These are phyloP conservation scores for Melolontha melolontha DNA, from an alignment of 2,888 invertebrate species.

Conservation along the genomic window DNA sequence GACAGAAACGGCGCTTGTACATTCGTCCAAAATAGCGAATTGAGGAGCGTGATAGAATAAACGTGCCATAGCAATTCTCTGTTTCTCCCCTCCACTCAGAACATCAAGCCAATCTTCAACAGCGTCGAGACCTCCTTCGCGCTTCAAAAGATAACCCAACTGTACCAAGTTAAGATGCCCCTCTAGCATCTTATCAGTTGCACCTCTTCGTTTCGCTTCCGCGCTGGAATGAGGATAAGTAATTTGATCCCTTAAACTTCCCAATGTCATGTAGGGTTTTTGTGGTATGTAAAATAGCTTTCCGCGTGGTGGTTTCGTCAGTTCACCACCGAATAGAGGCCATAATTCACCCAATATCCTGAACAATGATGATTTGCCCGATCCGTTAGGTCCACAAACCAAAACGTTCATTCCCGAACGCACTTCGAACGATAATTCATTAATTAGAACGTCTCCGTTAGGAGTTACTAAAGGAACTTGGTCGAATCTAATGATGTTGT, in stretches of 20 bases:
- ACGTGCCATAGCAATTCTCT: constrained; percentile 97
- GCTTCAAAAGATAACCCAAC: constrained; percentile 82
- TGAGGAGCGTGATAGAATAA: constrained; percentile 97
- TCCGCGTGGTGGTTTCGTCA: constrained; percentile 95
- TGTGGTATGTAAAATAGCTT: constrained; percentile 98
- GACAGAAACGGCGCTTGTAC: constrained; percentile 98
- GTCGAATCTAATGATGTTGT: constrained; percentile 92
- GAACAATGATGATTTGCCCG: constrained; percentile 98
- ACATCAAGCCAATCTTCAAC: constrained; percentile 99
- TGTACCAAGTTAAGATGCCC: constrained; percentile 86
- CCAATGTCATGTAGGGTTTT: constrained; percentile 97
- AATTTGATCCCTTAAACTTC: constrained; percentile 88
- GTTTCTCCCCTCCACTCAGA: constrained; percentile 97
- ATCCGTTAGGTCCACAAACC: constrained; percentile 99
- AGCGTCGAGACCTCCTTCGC: constrained; percentile 91
- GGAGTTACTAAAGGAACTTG: constrained; percentile 96
- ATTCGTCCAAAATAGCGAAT: constrained; percentile 98
- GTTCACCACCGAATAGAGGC: constrained; percentile 94
- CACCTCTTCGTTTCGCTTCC: constrained; percentile 84
- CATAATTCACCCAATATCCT: constrained; percentile 96
- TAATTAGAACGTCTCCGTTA: constrained; percentile 94
- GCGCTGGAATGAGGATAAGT: constrained; percentile 94
- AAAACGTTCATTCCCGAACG: constrained; percentile 93
- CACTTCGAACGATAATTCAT: constrained; percentile 89
- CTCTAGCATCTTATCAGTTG: constrained; percentile 82